Evolutionary conservation across 2,797 vertebrate species (phyloP), one percentile per base, ranked within the genome.

Genomic region (Sebastes nivosus): DNA sequence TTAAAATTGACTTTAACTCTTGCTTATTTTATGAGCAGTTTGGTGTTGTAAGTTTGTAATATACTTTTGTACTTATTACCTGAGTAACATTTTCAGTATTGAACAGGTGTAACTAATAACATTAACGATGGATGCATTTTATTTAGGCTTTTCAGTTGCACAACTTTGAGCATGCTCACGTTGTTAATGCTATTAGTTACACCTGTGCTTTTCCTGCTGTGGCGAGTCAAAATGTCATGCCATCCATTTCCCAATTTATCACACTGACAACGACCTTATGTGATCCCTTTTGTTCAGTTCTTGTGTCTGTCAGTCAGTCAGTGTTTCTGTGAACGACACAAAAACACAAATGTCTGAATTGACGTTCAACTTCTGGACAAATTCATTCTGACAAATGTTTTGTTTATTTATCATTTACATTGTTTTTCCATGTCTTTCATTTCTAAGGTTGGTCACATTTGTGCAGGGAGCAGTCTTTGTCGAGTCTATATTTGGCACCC

Each of bases 401-500:
- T 54, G 13, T 61, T 46, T 59, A 20, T 9, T 22, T 50, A 10
- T 29, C 2, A 4, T 42, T 75, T 4, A 16, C 22, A 25, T 59
- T 27, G 6, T 38, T 38, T 65, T 5, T 58, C 5, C 4, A n/a
- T 38, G 18, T 69, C 22, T 18, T 12, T 84, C 20, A 36, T 67
- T 38, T 54, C 32, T 30, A 24, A 8, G 9, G 38, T 75, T 64
- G 57, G 25, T 72, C 38, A 18, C 27, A 10, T 24, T 69, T 27
- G 54, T 71, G 12, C 6, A 29, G n/a, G 32, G 16, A 29, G 42
- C 65, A 0, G 59, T 46, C 38, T 86, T 64, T 55, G 50, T 10
- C n/a, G 3, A 50, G 70, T 88, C 90, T 92, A 93, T 91, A 90
- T 91, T 89, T 90, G 91, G 94, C 83, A 61, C 79, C 70, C 76